Evolutionary conservation across 1,140 invertebrate species (phyloP).

Genomic region (Drosophila nigromelanica): DNA sequence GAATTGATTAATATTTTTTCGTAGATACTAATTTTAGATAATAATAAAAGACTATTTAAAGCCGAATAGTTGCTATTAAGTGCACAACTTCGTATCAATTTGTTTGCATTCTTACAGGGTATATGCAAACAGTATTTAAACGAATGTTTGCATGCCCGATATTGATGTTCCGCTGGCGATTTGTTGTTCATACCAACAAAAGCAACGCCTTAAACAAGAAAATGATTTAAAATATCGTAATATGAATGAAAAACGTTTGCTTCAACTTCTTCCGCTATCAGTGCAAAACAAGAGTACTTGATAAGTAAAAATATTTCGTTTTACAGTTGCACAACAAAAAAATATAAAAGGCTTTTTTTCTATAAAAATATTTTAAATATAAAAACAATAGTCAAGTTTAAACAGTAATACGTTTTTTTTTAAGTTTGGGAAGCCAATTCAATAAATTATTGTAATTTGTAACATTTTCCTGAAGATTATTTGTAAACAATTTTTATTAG

Average conservation of each 20-base stretch:
- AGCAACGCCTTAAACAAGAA: slow-evolving; percentile 42
- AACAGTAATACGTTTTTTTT: too few relatives aligned
- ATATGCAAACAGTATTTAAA: slow-evolving; percentile 13
- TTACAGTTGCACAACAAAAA: background rate
- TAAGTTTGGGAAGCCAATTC: too few relatives aligned
- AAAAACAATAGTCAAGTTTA: too few relatives aligned
- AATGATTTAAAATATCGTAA: slow-evolving; percentile 23
- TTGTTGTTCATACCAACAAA: slow-evolving; percentile 16
- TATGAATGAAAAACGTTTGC: slow-evolving; percentile 23
- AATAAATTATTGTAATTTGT: too few relatives aligned
- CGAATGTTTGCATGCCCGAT: slow-evolving; percentile 29
- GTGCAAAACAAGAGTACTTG: background rate
- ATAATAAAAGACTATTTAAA: too few relatives aligned
- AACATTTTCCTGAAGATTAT: too few relatives aligned
- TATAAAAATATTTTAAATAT: background rate
- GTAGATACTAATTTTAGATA: too few relatives aligned
- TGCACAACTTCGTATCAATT: too few relatives aligned
- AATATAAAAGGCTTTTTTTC: background rate
- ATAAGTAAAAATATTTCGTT: background rate
- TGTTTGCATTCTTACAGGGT: background rate
- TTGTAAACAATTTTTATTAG: too few relatives aligned
- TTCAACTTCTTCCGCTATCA: slow-evolving; percentile 22
- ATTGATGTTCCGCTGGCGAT: slow-evolving; percentile 51
- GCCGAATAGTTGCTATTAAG: too few relatives aligned
- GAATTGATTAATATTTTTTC: too few relatives aligned